Evolutionary conservation across 2,797 vertebrate genomes (phyloP), one percentile per base, ranked within the genome.

Genomic region (Chaenodraco wilsoni): DNA sequence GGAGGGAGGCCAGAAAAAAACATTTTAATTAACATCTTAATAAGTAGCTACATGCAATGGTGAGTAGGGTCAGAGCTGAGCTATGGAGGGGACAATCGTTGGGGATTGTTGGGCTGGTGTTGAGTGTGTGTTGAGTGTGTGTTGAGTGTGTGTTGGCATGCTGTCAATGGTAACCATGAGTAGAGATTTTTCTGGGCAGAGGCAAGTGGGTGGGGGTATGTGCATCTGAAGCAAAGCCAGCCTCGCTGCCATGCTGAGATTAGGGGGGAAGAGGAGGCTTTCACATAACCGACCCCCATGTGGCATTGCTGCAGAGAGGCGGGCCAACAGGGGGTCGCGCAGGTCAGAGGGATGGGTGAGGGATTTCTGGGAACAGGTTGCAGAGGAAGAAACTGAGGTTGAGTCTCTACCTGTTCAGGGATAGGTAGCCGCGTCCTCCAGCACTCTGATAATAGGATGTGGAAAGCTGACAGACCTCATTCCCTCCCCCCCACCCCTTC

Each of bases 171-270:
- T 69, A 76, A 81, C 65, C 74, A 84, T 73, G 54, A 82, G 59
- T 65, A 66, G 70, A 78, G 73, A 79, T 84, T 80, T 88, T 87
- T 72, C 74, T 79, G 80, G 84, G 81, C 79, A 82, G 63, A 87
- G 41, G 73, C 54, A 73, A 76, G 56, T 17, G 10, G 65, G 59
- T 48, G 69, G 70, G 70, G 69, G 68, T 84, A 79, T 80, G 71
- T 82, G 72, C 67, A 79, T 88, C 68, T 87, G 84, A 89, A 80
- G 74, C 64, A 49, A 79, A 87, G 76, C 90, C 86, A 91, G 75
- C 74, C 69, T 75, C 74, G 87, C 88, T 86, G 82, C 75, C 79
- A 68, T 15, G 37, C 66, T 76, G 84, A 91, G 88, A 92, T 92
- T 91, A 84, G 76, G 76, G 68, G 41, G 78, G 72, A 77, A 83